Base-by-base conservation (phyloP, 2,113 vertebrate species). In the Grammomys dolichurus region DNA sequence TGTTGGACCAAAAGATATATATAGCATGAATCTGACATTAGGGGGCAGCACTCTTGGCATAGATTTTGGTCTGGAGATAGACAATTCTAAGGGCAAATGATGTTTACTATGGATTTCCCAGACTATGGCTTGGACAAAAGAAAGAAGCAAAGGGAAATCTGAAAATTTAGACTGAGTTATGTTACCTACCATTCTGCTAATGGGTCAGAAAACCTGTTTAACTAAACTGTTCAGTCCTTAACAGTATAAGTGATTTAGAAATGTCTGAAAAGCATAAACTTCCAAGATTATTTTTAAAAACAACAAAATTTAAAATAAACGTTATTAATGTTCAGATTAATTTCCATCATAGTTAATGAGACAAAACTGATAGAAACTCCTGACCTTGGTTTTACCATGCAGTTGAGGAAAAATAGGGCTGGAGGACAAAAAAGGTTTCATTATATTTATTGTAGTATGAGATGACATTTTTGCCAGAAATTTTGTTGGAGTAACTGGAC, bases 401-500 rank as follows among this genome's bases (percentile, higher is more conserved):
- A 85, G n/a, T 77, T 0, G 5, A 85, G 10, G 22, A 93, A 89
- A 69, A 63, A 63, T 91, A 87, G 60, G 28, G 54, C 48, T 73
- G 65, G 43, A 90, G 26, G n/a, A 82, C 8, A 67, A 0, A 75
- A 89, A 81, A 70, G 40, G 22, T 56, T 90, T 96, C 2, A 19
- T 84, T 92, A 51, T 91, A 84, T 84, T 94, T 87, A 48, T 85
- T 89, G 67, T 56, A 90, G 12, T 69, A 89, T 33, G 4, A 2
- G n/a, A 17, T 54, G 4, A 17, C 65, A 5, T 24, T 63, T 93
- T 70, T 94, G 69, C n/a, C 75, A 90, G 94, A 95, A 95, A 3
- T 91, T 90, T 56, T 93, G 0, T 63, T 85, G 63, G 14, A 63
- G 17, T 87, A 88, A 90, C 91, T 78, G 31, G 73, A 70, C 48